phyloP scores from a whole-genome alignment of 2,888 invertebrate genomes.

The Heliconius aoede region DNA sequence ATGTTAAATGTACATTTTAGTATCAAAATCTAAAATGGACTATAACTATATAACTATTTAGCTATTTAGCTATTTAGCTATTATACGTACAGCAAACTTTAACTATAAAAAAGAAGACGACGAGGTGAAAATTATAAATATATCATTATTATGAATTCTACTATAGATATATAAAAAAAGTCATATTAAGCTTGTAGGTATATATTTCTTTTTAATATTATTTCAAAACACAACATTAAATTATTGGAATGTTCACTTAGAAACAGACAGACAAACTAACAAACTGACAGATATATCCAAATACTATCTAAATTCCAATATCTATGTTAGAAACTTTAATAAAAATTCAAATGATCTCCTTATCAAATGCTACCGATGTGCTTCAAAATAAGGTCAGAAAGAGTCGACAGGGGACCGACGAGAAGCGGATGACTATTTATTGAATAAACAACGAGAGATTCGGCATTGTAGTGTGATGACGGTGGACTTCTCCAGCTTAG shows the following conservation, averaged over 20 bases:
- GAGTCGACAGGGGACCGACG: constrained; percentile 54
- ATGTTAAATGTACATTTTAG: too few relatives aligned
- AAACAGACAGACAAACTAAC: constrained; percentile 10
- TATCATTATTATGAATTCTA: too few relatives aligned
- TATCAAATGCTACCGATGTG: constrained; percentile 34
- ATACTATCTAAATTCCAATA: constrained; percentile 4
- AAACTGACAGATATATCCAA: not conserved
- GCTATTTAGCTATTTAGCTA: too few relatives aligned
- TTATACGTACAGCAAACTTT: too few relatives aligned
- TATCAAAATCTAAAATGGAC: too few relatives aligned
- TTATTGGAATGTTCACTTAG: not conserved
- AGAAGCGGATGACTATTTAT: constrained; percentile 63
- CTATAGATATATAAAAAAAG: too few relatives aligned
- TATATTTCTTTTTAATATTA: too few relatives aligned
- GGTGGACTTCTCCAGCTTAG: constrained; percentile 46
- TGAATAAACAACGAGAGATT: constrained; percentile 66
- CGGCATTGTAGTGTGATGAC: constrained; percentile 67
- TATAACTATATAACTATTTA: too few relatives aligned
- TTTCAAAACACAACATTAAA: not conserved
- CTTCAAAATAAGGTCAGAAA: constrained; percentile 52
- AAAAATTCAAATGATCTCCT: constrained; percentile 14
- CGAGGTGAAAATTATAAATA: too few relatives aligned
- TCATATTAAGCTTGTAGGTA: too few relatives aligned
- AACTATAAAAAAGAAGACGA: too few relatives aligned
- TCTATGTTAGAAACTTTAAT: constrained; percentile 17